These are phyloP conservation scores for Catocala nupta DNA, from an alignment of 2,888 invertebrate genomes.

Conservation along the genomic window DNA sequence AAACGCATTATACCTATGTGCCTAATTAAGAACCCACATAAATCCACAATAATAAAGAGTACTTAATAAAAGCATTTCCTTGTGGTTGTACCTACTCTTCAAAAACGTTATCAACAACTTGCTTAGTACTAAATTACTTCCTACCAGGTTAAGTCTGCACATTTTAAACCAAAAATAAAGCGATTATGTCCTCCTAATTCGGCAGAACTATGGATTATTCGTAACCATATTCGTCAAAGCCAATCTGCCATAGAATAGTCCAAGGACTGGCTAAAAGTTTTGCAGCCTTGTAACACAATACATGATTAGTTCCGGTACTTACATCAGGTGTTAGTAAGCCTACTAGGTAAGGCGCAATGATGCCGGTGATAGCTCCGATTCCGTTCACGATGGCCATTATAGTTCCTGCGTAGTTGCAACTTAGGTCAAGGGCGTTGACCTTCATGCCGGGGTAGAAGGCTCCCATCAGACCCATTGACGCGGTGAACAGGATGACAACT, in stretches of 20 bases:
- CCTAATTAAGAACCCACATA: too few species aligned
- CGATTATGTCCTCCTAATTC: conserved; percentile 20
- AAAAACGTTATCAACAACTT: conserved; percentile 4
- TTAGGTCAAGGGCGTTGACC: conserved; percentile 90
- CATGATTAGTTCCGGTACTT: conserved; percentile 64
- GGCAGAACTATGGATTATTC: conserved; percentile 23
- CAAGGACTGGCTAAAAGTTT: conserved; percentile 23
- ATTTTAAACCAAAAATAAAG: conserved; percentile 21
- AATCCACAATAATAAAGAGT: neutral
- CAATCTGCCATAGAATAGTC: conserved; percentile 27
- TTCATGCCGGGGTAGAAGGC: conserved; percentile 91
- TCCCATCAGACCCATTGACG: conserved; percentile 91
- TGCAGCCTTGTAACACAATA: conserved; percentile 44
- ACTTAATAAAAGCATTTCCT: neutral
- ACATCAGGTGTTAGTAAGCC: conserved; percentile 89
- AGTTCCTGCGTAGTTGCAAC: conserved; percentile 90
- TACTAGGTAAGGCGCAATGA: conserved; percentile 90
- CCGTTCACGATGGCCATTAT: conserved; percentile 91
- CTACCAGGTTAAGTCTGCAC: conserved; percentile 9
- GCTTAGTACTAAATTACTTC: conserved; percentile 15
- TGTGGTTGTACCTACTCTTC: neutral
- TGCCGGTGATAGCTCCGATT: conserved; percentile 91
- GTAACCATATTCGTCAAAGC: conserved; percentile 28
- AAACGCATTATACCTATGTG: too few species aligned
- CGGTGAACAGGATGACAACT: conserved; percentile 89